Evolutionary conservation across 2,797 vertebrate genomes (phyloP).

Genomic region (Eulemur mongoz): DNA sequence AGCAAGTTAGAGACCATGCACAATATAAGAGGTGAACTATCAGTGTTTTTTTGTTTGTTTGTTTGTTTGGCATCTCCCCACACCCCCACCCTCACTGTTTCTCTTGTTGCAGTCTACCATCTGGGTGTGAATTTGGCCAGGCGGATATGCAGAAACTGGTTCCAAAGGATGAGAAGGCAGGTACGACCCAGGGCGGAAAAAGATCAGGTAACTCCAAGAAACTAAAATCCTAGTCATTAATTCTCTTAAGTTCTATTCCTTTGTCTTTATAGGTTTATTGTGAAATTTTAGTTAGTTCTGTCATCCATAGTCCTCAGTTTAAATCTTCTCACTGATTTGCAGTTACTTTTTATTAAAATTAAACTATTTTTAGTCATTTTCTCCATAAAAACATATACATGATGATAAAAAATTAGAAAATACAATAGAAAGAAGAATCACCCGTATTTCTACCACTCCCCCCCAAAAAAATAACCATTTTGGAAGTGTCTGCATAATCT

Average conservation of each 20-base stretch:
- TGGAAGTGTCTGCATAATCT: neutral
- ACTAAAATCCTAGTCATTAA: conserved; percentile 60
- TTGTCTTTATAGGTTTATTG: conserved; percentile 1
- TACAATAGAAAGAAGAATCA: neutral
- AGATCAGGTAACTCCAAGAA: conserved; percentile 88
- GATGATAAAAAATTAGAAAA: neutral
- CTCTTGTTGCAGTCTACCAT: conserved; percentile 89
- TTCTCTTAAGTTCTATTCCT: conserved; percentile 27
- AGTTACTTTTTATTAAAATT: neutral
- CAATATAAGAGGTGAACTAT: neutral
- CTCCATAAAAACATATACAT: neutral
- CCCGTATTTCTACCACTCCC: neutral
- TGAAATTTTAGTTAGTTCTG: conserved; percentile 2
- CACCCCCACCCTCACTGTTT: neutral
- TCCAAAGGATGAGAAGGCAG: conserved; percentile 94
- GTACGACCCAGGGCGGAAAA: conserved; percentile 87
- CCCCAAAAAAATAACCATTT: neutral
- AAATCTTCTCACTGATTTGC: conserved; percentile 12
- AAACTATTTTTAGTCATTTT: neutral
- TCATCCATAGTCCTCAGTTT: conserved; percentile 1
- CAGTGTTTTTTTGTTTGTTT: neutral
- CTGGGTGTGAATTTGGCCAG: conserved; percentile 97
- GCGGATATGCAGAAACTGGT: conserved; percentile 98
- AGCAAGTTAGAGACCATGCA: neutral
- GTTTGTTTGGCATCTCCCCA: neutral